A percentile compares a stretch with the other conserved stretches of the same genome.
Evolutionary conservation across 92 coral and sea anemone species (phyloP).

Genomic region (Muricea muricata): DNA sequence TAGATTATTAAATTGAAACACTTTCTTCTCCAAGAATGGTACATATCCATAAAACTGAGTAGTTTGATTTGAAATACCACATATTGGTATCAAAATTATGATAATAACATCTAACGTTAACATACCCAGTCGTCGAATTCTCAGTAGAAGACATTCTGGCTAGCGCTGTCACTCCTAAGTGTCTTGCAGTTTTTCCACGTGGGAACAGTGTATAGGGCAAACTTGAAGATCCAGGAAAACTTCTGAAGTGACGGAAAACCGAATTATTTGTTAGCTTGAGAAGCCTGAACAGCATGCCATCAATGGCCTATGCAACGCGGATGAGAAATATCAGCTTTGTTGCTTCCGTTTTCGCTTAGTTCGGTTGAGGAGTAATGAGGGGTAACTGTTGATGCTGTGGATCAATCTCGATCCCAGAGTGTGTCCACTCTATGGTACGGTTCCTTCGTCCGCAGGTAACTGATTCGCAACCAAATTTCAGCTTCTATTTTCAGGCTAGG

Average conservation of each 20-base stretch:
- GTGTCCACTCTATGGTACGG: too few species aligned
- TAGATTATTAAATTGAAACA: too few species aligned
- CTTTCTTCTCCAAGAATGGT: too few species aligned
- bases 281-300: conserved; percentile 21
- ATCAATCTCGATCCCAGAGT: too few species aligned
- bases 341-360: too few species aligned
- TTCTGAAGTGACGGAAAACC: conserved; percentile 10
- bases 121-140: conserved; percentile 37
- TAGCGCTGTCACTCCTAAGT: not conserved
- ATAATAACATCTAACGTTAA: not conserved
- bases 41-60: too few species aligned
- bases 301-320: conserved; percentile 13
- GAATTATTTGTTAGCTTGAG: not conserved
- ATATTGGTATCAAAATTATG: not conserved
- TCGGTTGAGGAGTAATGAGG: too few species aligned
- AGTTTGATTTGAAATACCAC: not conserved
- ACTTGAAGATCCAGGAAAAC: not conserved
- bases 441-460: too few species aligned
- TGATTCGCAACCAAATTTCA: too few species aligned
- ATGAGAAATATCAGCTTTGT: too few species aligned
- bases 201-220: not conserved
- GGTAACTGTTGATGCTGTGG: too few species aligned
- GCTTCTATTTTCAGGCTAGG: too few species aligned
- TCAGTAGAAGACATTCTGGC: conserved; percentile 41
- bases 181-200: not conserved